Conservation (phyloP, 2,888 invertebrate genomes). For the Drosophila bunnanda region DNA sequence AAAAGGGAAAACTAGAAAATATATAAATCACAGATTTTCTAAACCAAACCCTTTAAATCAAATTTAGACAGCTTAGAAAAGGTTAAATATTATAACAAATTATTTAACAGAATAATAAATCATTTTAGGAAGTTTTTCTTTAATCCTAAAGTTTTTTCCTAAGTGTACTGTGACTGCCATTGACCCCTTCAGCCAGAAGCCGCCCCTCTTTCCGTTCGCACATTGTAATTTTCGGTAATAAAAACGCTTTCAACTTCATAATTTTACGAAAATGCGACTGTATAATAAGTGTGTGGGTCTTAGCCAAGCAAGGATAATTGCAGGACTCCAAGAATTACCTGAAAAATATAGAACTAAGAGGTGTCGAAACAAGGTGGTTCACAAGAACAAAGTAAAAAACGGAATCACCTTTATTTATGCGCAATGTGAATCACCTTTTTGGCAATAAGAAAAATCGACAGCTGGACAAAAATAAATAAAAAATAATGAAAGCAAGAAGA, state of each 20-base stretch:
- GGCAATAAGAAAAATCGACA: constrained; percentile 28
- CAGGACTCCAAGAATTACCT: constrained; percentile 28
- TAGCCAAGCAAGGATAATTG: constrained; percentile 61
- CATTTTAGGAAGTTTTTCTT: background rate
- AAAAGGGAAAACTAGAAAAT: background rate
- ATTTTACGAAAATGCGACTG: constrained; percentile 61
- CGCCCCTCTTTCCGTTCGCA: constrained; percentile 49
- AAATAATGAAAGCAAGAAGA: constrained; percentile 8
- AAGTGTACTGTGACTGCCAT: constrained; percentile 48
- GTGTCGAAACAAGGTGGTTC: constrained; percentile 7
- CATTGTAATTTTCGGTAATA: constrained; percentile 82
- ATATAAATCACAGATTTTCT: no score
- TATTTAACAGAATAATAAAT: background rate
- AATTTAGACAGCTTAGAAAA: background rate
- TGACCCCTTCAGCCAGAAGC: constrained; percentile 57
- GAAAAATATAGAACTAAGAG: constrained; percentile 12
- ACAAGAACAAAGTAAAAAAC: background rate
- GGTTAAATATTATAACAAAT: background rate
- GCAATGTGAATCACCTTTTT: constrained; percentile 70
- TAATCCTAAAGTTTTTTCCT: background rate
- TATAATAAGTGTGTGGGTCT: constrained; percentile 25
- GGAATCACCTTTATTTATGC: constrained; percentile 49
- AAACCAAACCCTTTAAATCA: background rate
- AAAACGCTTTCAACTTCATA: constrained; percentile 71
- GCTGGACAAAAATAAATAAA: constrained; percentile 14